phyloP scores from a whole-genome alignment of 2,113 vertebrate species.

The Zapus hudsonius region DNA sequence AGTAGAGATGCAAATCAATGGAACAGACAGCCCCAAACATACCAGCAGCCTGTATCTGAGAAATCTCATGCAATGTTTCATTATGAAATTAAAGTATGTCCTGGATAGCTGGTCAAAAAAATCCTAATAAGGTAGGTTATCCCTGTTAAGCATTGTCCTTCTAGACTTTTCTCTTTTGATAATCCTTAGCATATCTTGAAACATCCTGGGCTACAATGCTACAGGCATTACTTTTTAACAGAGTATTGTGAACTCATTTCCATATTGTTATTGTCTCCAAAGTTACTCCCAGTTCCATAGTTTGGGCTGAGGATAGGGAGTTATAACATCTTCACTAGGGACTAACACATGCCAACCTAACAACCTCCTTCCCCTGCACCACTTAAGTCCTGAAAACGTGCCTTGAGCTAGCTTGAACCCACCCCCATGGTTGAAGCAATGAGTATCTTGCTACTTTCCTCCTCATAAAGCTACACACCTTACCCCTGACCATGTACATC shows the following conservation, averaged over 20 bases:
- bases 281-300: not conserved
- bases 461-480: not conserved
- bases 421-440: not conserved
- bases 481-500: not conserved
- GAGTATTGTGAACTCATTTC: not conserved
- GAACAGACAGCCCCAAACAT: not conserved
- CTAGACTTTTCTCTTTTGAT: conserved; percentile 29
- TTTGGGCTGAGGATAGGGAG: not conserved
- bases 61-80: not conserved
- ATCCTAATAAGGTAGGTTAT: too few relatives aligned
- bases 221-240: not conserved
- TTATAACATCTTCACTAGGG: not conserved
- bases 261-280: not conserved
- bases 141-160: not conserved
- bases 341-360: not conserved
- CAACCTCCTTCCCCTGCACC: not conserved
- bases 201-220: not conserved
- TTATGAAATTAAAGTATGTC: not conserved
- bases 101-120: conserved; percentile 9
- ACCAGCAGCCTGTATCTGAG: not conserved
- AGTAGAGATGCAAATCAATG: not conserved
- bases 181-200: not conserved
- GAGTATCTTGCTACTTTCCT: not conserved
- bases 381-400: not conserved
- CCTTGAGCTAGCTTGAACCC: not conserved